Conservation (phyloP, 1,140 invertebrate genomes). For the Muscidifurax raptorellus region DNA sequence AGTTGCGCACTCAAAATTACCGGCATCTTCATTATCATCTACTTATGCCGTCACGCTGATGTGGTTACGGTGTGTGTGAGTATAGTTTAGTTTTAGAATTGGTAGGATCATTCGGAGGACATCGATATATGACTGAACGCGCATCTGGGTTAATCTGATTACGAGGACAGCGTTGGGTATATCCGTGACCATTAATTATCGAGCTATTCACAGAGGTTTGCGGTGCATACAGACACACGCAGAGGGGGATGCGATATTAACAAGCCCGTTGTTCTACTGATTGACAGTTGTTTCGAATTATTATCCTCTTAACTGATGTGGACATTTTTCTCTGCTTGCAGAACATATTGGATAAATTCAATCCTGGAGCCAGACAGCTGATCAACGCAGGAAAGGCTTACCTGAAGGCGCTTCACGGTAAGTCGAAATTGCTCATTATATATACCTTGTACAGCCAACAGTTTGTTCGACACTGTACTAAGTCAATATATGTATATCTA, state of each 20-base stretch:
- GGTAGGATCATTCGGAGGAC: neutral
- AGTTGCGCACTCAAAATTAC: neutral
- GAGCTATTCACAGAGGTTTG: neutral
- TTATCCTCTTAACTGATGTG: neutral
- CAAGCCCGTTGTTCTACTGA: neutral
- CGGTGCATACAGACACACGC: neutral
- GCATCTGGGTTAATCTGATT: neutral
- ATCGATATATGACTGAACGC: too few species aligned
- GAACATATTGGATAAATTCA: constrained; percentile 97
- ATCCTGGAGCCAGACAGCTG: constrained; percentile 92
- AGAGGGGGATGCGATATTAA: neutral
- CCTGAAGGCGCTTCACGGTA: constrained; percentile 93
- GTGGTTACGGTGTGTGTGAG: too few species aligned
- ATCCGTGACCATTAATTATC: constrained; percentile 32
- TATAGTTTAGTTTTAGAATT: neutral
- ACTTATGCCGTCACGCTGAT: too few species aligned
- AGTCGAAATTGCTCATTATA: constrained; percentile 72
- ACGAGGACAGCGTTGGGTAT: neutral
- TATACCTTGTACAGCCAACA: too few species aligned
- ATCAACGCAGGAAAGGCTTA: constrained; percentile 95
- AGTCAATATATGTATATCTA: neutral
- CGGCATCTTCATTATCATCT: neutral
- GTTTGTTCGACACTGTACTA: neutral
- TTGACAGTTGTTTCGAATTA: neutral
- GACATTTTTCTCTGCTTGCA: constrained; percentile 76